Evolutionary conservation across 2,797 vertebrate genomes (phyloP), one percentile per base, ranked within the genome.

Genomic region (Gallinago solitaria): DNA sequence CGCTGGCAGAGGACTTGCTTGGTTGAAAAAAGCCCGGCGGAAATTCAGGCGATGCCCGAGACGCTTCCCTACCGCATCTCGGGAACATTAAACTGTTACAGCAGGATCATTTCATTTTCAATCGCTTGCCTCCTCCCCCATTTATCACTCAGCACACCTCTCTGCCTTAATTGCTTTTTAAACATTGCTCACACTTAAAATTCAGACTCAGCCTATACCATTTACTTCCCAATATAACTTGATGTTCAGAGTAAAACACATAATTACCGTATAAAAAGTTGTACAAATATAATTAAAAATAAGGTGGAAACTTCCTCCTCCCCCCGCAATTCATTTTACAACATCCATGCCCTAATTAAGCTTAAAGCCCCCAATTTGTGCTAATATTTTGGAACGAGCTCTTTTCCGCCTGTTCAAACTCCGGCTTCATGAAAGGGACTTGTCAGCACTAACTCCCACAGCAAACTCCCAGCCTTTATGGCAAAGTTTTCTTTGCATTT

Each of bases 261-360:
- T 84, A 89, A 94, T 95, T 93, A 95, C 39, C 57, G 33, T 65
- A 89, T 87, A 68, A 83, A 64, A 94, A 90, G 45, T 92, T 84
- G 64, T 61, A 92, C 90, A 94, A 95, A 96, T 95, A 89, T 54
- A 51, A 94, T 90, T 94, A 95, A 89, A 93, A 77, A 84, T 24
- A 78, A 82, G 63, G 67, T 33, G 33, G 77, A 67, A 91, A 93
- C 12, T 70, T 39, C 8, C 5, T 3, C 14, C 14, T 12, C 11
- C 39, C 61, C 33, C 24, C 16, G 24, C 35, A 82, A 76, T 67
- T 80, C 11, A 39, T 64, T 93, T 65, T 50, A 59, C 33, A 83
- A 90, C 16, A 69, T 13, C 20, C 16, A 77, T 16, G 27, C 21
- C 56, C 33, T 74, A 87, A 90, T 68, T 64, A 90, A 74, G 21